A percentile compares a stretch with the other conserved stretches of the same genome.
Conservation (phyloP, 2,888 invertebrate species). For the Notodonta dromedarius region DNA sequence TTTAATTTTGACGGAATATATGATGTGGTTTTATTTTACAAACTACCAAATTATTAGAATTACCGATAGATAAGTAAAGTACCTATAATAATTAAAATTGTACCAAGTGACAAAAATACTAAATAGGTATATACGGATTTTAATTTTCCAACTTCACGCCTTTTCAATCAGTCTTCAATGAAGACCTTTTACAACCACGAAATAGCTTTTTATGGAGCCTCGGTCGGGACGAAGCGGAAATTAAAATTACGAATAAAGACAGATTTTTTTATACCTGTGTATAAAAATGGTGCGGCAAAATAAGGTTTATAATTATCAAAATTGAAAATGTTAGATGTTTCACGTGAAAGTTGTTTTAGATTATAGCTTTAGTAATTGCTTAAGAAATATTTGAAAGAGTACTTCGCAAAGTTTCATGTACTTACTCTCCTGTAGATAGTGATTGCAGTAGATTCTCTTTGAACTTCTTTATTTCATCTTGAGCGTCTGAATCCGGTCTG, state of each 20-base stretch:
- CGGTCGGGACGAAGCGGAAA: constrained; percentile 40
- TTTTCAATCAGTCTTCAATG: constrained; percentile 44
- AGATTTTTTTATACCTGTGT: constrained; percentile 19
- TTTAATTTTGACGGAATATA: too few relatives aligned
- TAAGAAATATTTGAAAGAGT: too few relatives aligned
- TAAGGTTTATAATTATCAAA: not conserved
- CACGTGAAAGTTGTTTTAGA: not conserved
- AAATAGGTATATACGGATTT: constrained; percentile 19
- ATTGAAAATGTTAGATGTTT: not conserved
- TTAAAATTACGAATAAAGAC: constrained; percentile 45
- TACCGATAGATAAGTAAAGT: too few relatives aligned
- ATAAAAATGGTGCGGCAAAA: constrained; percentile 6
- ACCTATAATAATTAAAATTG: constrained; percentile 22
- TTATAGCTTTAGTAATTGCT: too few relatives aligned
- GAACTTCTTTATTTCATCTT: constrained; percentile 73
- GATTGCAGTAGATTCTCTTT: constrained; percentile 73
- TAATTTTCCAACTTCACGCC: constrained; percentile 28
- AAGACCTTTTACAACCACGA: constrained; percentile 39
- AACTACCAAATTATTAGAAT: too few relatives aligned
- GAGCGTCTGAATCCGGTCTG: constrained; percentile 52
- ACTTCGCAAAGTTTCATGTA: constrained; percentile 17
- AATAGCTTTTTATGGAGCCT: constrained; percentile 37
- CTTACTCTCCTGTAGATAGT: constrained; percentile 66
- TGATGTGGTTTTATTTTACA: too few relatives aligned
- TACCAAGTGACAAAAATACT: constrained; percentile 13